Evolutionary conservation across 2,113 vertebrate species (phyloP).

Genomic region (Anthoscopus minutus): DNA sequence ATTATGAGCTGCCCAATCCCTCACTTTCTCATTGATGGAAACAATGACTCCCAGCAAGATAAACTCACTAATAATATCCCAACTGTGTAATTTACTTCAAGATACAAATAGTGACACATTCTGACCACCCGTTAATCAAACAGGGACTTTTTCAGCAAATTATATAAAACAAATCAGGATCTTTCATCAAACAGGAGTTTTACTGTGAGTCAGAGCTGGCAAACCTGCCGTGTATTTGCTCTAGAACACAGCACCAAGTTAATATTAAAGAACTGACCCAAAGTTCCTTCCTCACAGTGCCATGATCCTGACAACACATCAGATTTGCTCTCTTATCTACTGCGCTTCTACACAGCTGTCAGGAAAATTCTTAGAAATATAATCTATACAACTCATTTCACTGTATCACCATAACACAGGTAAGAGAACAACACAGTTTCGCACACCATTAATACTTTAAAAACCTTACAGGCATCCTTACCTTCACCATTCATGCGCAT

Average conservation of each 20-base stretch:
- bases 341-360: not conserved
- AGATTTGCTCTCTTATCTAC: not conserved
- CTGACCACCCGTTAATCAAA: not conserved
- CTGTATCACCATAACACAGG: not conserved
- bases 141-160: not conserved
- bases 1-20: not conserved
- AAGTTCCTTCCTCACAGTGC: not conserved
- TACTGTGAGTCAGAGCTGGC: not conserved
- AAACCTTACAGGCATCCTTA: not conserved
- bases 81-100: not conserved
- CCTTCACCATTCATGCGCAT: not conserved
- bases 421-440: not conserved
- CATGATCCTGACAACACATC: accelerated
- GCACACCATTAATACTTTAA: not conserved
- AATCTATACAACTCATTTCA: not conserved
- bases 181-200: not conserved
- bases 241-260: not conserved
- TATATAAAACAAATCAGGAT: not conserved
- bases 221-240: not conserved
- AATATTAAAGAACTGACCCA: not conserved
- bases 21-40: not conserved
- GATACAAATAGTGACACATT: not conserved
- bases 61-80: not conserved
- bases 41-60: not conserved
- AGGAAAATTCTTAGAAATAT: not conserved